phyloP scores from a whole-genome alignment of 2,888 invertebrate genomes.

The Eledone cirrhosa region DNA sequence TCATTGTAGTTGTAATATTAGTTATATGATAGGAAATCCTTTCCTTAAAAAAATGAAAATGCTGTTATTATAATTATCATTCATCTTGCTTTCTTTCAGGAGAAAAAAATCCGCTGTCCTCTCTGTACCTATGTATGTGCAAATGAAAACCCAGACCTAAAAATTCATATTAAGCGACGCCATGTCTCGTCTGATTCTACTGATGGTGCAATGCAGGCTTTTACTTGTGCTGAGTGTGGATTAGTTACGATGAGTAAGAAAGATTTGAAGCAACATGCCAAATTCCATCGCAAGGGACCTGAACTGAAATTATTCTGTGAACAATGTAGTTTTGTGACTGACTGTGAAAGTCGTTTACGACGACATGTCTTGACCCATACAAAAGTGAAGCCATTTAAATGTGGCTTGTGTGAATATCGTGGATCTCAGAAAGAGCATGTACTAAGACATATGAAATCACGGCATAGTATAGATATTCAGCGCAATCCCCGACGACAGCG shows the following conservation, averaged over 20 bases:
- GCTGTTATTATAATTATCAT: too few species aligned
- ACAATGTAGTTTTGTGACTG: slow-evolving; percentile 63
- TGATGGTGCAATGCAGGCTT: slow-evolving; percentile 43
- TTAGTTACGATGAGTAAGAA: slow-evolving; percentile 52
- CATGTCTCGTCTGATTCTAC: slow-evolving; percentile 47
- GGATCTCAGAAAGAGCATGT: slow-evolving; percentile 64
- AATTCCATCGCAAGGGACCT: slow-evolving; percentile 62
- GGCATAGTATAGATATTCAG: slow-evolving; percentile 56
- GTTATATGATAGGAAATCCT: too few species aligned
- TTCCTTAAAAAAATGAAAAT: too few species aligned
- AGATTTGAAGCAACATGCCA: slow-evolving; percentile 63
- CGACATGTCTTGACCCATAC: slow-evolving; percentile 61
- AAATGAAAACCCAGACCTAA: slow-evolving; percentile 61
- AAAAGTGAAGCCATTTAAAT: slow-evolving; percentile 60
- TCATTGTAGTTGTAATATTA: too few species aligned
- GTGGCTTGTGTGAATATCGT: slow-evolving; percentile 59
- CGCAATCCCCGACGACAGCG: slow-evolving; percentile 34
- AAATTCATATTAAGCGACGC: slow-evolving; percentile 58
- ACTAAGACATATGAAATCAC: slow-evolving; percentile 56
- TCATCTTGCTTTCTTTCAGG: slow-evolving; percentile 41
- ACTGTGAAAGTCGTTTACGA: slow-evolving; percentile 62
- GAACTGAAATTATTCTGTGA: slow-evolving; percentile 64
- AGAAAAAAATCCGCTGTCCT: slow-evolving; percentile 60
- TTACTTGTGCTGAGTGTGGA: slow-evolving; percentile 58
- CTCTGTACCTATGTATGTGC: slow-evolving; percentile 63